phyloP scores from a whole-genome alignment of 2,797 vertebrate species.

The Liasis olivaceus region DNA sequence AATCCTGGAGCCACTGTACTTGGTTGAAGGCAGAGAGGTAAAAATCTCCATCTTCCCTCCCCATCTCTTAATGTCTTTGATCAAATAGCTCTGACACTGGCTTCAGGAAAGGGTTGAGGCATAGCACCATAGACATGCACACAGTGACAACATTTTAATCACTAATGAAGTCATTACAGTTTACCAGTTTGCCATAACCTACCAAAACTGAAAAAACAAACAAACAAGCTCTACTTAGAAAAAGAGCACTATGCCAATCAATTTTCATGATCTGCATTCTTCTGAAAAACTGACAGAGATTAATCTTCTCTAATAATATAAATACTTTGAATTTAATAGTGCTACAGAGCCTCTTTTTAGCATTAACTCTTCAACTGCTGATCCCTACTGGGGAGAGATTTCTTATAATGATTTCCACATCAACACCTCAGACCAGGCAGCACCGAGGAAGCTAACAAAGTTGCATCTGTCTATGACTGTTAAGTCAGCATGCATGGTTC shows the following conservation, averaged over 20 bases:
- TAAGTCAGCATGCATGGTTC: conserved; percentile 11
- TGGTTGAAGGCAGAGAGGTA: not conserved
- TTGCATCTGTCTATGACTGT: not conserved
- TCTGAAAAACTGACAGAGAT: conserved; percentile 1
- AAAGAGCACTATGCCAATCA: not conserved
- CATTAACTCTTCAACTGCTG: not conserved
- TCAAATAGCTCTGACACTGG: not conserved
- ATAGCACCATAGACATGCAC: not conserved
- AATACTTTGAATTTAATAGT: not conserved
- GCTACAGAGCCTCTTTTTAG: conserved; percentile 2
- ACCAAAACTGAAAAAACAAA: not conserved
- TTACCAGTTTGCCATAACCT: not conserved
- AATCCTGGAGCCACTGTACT: not conserved
- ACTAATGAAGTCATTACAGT: not conserved
- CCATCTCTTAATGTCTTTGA: not conserved
- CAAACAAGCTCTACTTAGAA: conserved; percentile 1
- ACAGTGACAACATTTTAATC: not conserved
- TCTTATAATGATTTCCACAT: not conserved
- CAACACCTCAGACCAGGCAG: not conserved
- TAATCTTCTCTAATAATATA: not conserved
- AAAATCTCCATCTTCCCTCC: not conserved
- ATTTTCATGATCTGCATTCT: not conserved
- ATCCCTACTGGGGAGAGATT: not conserved
- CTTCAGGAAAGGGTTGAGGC: not conserved
- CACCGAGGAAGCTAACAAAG: not conserved